phyloP scores from a whole-genome alignment of 2,888 invertebrate species.

The Erebia ligea region DNA sequence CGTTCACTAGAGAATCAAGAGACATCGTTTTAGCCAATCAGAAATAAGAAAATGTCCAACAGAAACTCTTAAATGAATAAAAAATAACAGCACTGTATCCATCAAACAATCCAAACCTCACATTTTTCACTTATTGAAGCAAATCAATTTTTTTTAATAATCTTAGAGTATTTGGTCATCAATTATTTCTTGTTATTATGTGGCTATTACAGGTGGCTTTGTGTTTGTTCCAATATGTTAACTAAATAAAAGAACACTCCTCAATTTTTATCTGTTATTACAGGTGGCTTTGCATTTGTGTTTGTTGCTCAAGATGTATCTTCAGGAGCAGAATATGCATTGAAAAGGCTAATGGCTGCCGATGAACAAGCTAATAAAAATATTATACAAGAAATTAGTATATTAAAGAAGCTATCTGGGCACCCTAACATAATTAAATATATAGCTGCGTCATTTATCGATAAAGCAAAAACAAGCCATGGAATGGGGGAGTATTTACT shows the following conservation, averaged over 20 bases:
- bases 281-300: constrained; percentile 98
- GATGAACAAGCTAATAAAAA: constrained; percentile 91
- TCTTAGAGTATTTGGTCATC: too few species aligned
- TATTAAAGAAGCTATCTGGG: constrained; percentile 93
- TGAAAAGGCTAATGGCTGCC: constrained; percentile 93
- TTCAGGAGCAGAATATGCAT: constrained; percentile 94
- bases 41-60: too few species aligned
- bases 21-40: too few species aligned
- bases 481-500: constrained; percentile 95
- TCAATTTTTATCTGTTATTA: constrained; percentile 53
- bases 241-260: not conserved
- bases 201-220: too few species aligned
- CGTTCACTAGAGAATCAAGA: too few species aligned
- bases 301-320: constrained; percentile 96
- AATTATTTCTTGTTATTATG: too few species aligned
- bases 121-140: too few species aligned
- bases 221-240: not conserved
- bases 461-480: constrained; percentile 90
- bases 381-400: constrained; percentile 92
- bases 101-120: too few species aligned
- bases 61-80: too few species aligned
- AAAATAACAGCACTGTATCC: too few species aligned
- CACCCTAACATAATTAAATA: constrained; percentile 97
- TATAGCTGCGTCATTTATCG: constrained; percentile 91
- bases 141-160: too few species aligned